These are phyloP conservation scores for Chelonus insularis DNA, from an alignment of 1,140 invertebrate species.

Conservation along the genomic window DNA sequence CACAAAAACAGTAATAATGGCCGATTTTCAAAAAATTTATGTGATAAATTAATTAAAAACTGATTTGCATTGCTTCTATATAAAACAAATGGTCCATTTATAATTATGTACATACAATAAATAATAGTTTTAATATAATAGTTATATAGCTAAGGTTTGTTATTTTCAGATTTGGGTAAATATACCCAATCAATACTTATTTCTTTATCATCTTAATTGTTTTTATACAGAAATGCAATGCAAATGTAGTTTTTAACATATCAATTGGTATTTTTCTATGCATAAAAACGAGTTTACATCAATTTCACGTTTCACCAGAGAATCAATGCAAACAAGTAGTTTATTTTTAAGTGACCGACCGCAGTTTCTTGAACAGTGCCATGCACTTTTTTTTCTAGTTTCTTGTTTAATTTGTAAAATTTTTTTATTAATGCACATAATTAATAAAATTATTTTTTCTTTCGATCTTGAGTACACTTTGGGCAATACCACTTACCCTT, in stretches of 20 bases:
- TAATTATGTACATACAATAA: neutral
- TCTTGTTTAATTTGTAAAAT: neutral
- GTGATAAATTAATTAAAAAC: slow-evolving; percentile 30
- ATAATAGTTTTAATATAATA: too few relatives aligned
- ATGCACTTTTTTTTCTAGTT: slow-evolving; percentile 1
- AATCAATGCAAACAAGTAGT: too few relatives aligned
- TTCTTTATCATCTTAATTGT: slow-evolving; percentile 5
- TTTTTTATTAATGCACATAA: neutral
- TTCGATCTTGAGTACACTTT: slow-evolving; percentile 83
- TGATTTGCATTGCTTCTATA: slow-evolving; percentile 32
- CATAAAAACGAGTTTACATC: too few relatives aligned
- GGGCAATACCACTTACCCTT: slow-evolving; percentile 99
- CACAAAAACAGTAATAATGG: slow-evolving; percentile 24
- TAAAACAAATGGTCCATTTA: slow-evolving; percentile 20
- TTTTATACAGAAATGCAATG: slow-evolving; percentile 31
- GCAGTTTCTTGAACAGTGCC: too few relatives aligned
- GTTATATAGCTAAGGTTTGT: too few relatives aligned
- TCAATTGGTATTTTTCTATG: slow-evolving; percentile 14
- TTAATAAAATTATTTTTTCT: slow-evolving; percentile 78
- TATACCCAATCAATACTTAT: slow-evolving; percentile 3
- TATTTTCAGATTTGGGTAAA: too few relatives aligned
- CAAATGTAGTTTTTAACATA: slow-evolving; percentile 27
- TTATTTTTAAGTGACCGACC: too few relatives aligned
- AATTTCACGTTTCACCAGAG: too few relatives aligned
- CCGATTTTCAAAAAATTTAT: slow-evolving; percentile 34